Base-by-base conservation (phyloP, 2,888 invertebrate genomes). In the Erebia palarica region DNA sequence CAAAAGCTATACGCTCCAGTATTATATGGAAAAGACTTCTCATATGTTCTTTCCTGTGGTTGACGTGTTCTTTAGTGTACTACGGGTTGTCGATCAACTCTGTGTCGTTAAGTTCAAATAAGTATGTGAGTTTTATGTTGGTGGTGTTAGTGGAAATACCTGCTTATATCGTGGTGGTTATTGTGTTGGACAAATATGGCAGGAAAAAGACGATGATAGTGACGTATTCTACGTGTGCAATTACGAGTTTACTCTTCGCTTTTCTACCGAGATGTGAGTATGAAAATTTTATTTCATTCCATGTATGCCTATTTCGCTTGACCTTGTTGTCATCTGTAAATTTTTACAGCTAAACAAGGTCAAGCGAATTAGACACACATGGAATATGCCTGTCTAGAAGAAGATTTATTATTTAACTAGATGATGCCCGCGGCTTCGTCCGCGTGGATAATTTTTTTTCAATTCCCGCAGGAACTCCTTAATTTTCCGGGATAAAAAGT, bases 31-130 rank as follows among this genome's bases (percentile, higher is more conserved):
- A 94, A 59, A 89, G 96, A 65, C 80, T 96, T 71, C 68, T 95
- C 42, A 95, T 95, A 64, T 96, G 96, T 75, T 96, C 96, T 16
- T 95, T 96, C 78, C 94, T 96, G 78, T 97, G 97, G 97, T 94
- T 96, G 78, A 96, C 96, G 0, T 96, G 96, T 79, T 96, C 96
- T 0, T 94, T 97, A 71, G 95, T 97, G 3, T 97, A 96, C 83
- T 97, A 97, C 77, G 97, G 97, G 0, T 83, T 97, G 57, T 96
- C 96, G 0, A 93, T 97, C 70, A 97, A 96, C 85, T 95, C 97
- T 0, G 96, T 96, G 9, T 94, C 95, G 0, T 86, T 97, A 71
- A 95, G 95, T 76, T 96, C 96, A 13, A 95, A 97, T 81, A 95
- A 95, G 81, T 97, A 97, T 81, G 85, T 96, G 47, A 97, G 96